Evolutionary conservation across 2,113 vertebrate species (phyloP), one percentile per base, ranked within the genome.

Genomic region (Strigops habroptila): DNA sequence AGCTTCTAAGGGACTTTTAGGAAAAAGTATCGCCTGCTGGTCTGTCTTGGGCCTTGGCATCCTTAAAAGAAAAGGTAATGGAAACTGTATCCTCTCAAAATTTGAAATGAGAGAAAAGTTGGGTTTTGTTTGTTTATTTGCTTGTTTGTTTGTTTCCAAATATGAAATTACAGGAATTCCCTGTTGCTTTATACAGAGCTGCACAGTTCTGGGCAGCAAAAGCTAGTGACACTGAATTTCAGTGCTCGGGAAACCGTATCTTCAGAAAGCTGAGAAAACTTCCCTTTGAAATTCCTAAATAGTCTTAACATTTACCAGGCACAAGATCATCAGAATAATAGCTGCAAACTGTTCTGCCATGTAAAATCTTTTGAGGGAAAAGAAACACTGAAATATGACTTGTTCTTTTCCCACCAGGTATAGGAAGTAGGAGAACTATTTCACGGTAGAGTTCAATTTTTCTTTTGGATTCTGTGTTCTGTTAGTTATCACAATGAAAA

Each of bases 81-180:
- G 27, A 64, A 83, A 73, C 3, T 39, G 4, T 15, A 70, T 10
- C 18, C 7, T 71, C 46, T 30, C 0, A 46, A 93, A 90, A 76
- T 44, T 37, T 46, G 33, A 76, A 35, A 77, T 7, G 18, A 7
- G 6, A 4, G 2, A 5, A 90, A 86, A 30, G 8, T 5, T 73
- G 18, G 1, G 0, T 44, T 37, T 0, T 9, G 9, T 35, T n/a
- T 52, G 11, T 5, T 3, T 35, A 10, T 14, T 82, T 65, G 23
- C 3, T 11, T 48, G 43, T 16, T 30, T 33, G 5, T 14, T 51
- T 52, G 4, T 60, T 93, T 73, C 23, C 23, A 73, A 55, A 53
- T 35, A 28, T 2, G 28, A 85, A 75, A 62, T 7, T 8, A 75
- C 68, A 22, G 5, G 6, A 82, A 67, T 53, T 67, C 46, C 4